Conservation (phyloP, 2,113 vertebrate species). For the Rhinogobius similis region DNA sequence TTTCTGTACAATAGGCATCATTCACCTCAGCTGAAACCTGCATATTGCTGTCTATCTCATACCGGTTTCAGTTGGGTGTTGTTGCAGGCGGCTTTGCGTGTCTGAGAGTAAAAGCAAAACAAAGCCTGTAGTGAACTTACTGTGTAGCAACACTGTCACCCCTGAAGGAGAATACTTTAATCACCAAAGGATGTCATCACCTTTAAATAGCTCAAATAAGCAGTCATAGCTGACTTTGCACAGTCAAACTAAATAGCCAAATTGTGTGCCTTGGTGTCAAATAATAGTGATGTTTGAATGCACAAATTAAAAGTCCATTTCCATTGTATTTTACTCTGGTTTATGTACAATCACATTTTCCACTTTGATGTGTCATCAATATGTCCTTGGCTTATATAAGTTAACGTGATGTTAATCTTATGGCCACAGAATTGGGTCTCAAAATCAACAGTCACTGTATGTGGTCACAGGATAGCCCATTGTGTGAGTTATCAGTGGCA, state of each 20-base stretch:
- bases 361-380: constrained; percentile 3
- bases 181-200: constrained; percentile 34
- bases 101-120: constrained; percentile 23
- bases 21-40: constrained; percentile 45
- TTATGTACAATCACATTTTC: neutral
- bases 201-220: constrained; percentile 31
- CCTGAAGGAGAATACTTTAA: neutral
- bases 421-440: neutral
- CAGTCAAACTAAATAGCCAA: neutral
- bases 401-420: constrained; percentile 18
- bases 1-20: constrained; percentile 37
- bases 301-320: too few species aligned
- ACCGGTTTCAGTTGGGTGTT: constrained; percentile 65
- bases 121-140: constrained; percentile 6
- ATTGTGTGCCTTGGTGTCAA: too few species aligned
- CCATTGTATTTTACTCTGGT: neutral
- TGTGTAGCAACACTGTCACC: constrained; percentile 12
- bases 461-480: constrained; percentile 23
- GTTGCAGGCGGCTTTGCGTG: constrained; percentile 37
- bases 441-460: constrained; percentile 10
- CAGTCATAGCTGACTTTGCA: constrained; percentile 22
- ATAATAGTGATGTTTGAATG: neutral
- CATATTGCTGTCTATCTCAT: constrained; percentile 22
- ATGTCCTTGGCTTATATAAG: too few species aligned
- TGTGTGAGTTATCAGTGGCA: constrained; percentile 25